A percentile compares a stretch with the other conserved stretches of the same genome.
Conservation (phyloP, 1,140 invertebrate species). For the Sitodiplosis mosellana region DNA sequence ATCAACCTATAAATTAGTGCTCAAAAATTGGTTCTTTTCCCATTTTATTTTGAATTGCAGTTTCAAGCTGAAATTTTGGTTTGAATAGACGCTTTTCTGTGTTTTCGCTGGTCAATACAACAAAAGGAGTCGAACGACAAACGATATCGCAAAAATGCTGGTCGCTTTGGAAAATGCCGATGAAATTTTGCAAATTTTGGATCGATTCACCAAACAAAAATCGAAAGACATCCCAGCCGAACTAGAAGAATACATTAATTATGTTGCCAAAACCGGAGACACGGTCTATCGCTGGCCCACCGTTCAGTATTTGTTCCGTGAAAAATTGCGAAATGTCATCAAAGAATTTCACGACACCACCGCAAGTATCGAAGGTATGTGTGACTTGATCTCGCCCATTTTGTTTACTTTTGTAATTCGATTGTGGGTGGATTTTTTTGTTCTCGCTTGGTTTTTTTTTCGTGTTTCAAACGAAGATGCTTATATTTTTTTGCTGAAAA, state of each 20-base stretch:
- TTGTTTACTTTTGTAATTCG: neutral
- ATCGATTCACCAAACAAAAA: constrained; percentile 64
- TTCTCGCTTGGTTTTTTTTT: neutral
- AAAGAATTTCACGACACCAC: constrained; percentile 68
- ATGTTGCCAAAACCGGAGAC: constrained; percentile 85
- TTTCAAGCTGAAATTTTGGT: no score
- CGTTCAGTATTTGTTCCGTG: constrained; percentile 69
- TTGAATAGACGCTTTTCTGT: no score
- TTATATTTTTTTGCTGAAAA: no score
- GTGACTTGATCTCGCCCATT: neutral
- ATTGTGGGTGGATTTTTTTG: neutral
- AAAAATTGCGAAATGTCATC: constrained; percentile 72
- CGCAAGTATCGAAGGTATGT: constrained; percentile 41
- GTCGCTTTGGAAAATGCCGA: constrained; percentile 67
- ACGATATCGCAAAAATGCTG: constrained; percentile 4
- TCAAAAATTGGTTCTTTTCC: no score
- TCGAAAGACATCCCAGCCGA: constrained; percentile 67
- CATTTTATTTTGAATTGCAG: no score
- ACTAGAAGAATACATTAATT: constrained; percentile 75
- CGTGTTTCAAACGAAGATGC: neutral
- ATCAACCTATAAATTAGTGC: no score
- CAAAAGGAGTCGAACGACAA: neutral
- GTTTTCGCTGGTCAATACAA: neutral
- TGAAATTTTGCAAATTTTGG: constrained; percentile 58
- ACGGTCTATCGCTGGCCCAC: constrained; percentile 82